A percentile compares a stretch with the other conserved stretches of the same genome.
Conservation (phyloP, 1,140 invertebrate genomes). For the Drosophila ananassae region DNA sequence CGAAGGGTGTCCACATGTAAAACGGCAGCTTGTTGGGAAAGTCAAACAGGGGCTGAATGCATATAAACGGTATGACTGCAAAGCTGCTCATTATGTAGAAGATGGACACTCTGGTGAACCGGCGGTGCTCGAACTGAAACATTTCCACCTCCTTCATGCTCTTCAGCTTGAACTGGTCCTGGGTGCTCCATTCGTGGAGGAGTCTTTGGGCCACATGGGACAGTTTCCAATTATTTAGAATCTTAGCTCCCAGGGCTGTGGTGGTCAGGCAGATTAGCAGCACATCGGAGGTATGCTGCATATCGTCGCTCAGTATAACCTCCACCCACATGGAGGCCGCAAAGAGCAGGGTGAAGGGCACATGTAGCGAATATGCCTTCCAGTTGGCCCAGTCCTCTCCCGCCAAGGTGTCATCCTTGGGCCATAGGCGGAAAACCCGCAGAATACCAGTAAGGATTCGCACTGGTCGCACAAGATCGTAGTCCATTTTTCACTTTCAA, state of each 20-base stretch:
- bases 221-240: slow-evolving; percentile 52
- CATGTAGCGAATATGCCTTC: slow-evolving; percentile 36
- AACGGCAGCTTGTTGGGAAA: slow-evolving; percentile 52
- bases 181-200: slow-evolving; percentile 39
- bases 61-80: slow-evolving; percentile 30
- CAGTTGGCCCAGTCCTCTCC: neutral
- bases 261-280: slow-evolving; percentile 61
- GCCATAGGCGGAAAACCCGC: slow-evolving; percentile 26
- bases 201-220: slow-evolving; percentile 28
- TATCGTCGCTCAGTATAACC: slow-evolving; percentile 38
- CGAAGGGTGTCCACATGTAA: slow-evolving; percentile 58
- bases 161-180: slow-evolving; percentile 12
- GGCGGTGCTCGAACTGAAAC: slow-evolving; percentile 40
- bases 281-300: slow-evolving; percentile 49
- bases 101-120: slow-evolving; percentile 16
- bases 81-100: slow-evolving; percentile 39
- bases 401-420: neutral
- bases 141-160: slow-evolving; percentile 31
- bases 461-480: slow-evolving; percentile 32
- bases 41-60: slow-evolving; percentile 30
- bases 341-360: slow-evolving; percentile 28
- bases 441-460: slow-evolving; percentile 25
- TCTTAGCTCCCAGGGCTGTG: slow-evolving; percentile 39
- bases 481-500: slow-evolving; percentile 15
- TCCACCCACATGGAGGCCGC: slow-evolving; percentile 59